These are phyloP conservation scores for Epizoanthus rinbou DNA, from an alignment of 92 coral and sea anemone species.

Conservation along the genomic window DNA sequence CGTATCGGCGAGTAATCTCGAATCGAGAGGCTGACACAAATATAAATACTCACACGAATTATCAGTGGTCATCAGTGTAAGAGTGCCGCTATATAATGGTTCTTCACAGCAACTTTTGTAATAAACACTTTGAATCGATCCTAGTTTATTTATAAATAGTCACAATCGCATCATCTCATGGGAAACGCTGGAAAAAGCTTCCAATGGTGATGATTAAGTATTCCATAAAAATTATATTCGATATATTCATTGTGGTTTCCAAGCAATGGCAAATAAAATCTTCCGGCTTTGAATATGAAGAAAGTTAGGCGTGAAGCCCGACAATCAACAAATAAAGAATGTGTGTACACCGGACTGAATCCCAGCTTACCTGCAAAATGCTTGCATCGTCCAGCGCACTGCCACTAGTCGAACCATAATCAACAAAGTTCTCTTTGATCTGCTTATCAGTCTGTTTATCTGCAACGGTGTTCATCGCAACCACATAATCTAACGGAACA, in stretches of 20 bases:
- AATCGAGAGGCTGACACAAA: background rate
- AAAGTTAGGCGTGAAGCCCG: no score
- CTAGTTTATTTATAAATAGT: background rate
- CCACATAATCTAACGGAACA: constrained; percentile 79
- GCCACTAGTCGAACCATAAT: background rate
- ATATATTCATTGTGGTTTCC: background rate
- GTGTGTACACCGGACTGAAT: background rate
- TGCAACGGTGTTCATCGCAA: constrained; percentile 61
- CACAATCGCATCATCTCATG: background rate
- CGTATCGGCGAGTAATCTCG: background rate
- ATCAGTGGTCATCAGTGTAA: background rate
- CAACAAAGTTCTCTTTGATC: no score
- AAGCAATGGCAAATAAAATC: background rate
- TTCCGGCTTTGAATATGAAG: background rate
- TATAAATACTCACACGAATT: background rate
- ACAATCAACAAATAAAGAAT: no score
- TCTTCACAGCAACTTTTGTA: background rate
- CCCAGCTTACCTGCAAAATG: constrained; percentile 56
- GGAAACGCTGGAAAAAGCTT: background rate
- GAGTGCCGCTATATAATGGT: background rate
- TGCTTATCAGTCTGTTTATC: constrained; percentile 11
- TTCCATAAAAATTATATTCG: background rate
- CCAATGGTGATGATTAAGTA: background rate
- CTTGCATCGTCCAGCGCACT: constrained; percentile 6
- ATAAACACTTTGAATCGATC: background rate